A percentile compares a stretch with the other conserved stretches of the same genome.
phyloP scores from a whole-genome alignment of 2,888 invertebrate genomes.

The Acrobasis repandana region DNA sequence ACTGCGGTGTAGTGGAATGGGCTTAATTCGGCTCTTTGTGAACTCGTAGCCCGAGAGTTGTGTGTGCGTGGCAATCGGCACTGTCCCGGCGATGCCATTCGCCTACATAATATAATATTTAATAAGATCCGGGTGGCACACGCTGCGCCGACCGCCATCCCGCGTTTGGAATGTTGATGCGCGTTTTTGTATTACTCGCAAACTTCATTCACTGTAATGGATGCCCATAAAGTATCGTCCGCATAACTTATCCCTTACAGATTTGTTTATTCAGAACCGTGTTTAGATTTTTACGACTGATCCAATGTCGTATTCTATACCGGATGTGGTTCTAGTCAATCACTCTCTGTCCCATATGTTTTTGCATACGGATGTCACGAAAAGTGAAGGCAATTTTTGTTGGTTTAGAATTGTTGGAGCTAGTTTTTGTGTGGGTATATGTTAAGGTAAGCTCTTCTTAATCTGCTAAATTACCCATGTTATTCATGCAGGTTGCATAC shows the following conservation, averaged over 20 bases:
- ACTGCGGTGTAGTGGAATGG: constrained; percentile 46
- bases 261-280: constrained; percentile 36
- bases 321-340: background rate
- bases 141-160: constrained; percentile 31
- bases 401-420: too few relatives aligned
- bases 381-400: too few relatives aligned
- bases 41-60: constrained; percentile 36
- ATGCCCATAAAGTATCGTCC: constrained; percentile 52
- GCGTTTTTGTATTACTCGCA: constrained; percentile 53
- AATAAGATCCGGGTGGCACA: constrained; percentile 44
- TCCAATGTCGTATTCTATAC: constrained; percentile 8
- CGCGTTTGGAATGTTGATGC: constrained; percentile 52
- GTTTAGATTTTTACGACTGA: constrained; percentile 19
- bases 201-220: constrained; percentile 52
- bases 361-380: background rate
- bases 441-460: too few relatives aligned
- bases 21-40: constrained; percentile 64
- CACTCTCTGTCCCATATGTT: background rate
- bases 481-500: too few relatives aligned
- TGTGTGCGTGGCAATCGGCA: constrained; percentile 46
- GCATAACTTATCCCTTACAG: constrained; percentile 57
- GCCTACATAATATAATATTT: constrained; percentile 54
- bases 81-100: constrained; percentile 38
- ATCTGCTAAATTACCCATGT: too few relatives aligned
- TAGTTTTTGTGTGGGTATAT: too few relatives aligned